A percentile compares a stretch with the other conserved stretches of the same genome.
phyloP scores from a whole-genome alignment of 2,113 vertebrate genomes.

The Cyanoliseus patagonus region DNA sequence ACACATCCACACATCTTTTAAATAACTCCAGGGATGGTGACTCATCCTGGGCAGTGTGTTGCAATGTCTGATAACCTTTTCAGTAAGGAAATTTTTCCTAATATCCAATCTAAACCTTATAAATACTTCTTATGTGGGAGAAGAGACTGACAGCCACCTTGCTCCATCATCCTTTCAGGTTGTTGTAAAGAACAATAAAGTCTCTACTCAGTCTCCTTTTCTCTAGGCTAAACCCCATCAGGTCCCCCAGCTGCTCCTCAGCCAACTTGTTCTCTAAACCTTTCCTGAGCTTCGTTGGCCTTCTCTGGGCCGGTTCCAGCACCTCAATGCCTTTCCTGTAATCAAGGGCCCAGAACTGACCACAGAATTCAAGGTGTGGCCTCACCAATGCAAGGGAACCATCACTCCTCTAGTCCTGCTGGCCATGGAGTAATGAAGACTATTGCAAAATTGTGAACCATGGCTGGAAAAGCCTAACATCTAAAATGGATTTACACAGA shows the following conservation, averaged over 20 bases:
- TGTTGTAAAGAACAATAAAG: neutral
- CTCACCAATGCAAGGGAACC: accelerated
- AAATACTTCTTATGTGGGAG: neutral
- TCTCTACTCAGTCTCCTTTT: neutral
- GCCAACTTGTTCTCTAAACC: neutral
- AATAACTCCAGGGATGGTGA: neutral
- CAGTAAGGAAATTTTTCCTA: neutral
- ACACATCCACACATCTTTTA: neutral
- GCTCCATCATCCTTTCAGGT: too few relatives aligned
- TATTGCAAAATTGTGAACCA: neutral
- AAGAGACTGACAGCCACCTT: accelerated
- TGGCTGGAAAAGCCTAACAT: neutral
- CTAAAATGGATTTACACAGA: neutral
- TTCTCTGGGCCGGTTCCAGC: neutral
- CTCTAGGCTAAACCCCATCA: neutral
- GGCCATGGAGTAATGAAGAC: neutral
- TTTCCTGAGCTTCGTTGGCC: accelerated
- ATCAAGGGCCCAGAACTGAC: neutral
- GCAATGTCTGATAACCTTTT: neutral
- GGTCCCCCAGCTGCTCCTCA: neutral
- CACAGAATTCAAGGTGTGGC: accelerated
- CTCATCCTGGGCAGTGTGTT: neutral
- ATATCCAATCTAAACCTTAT: neutral
- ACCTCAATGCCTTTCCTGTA: neutral
- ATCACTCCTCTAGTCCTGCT: neutral